A percentile compares a stretch with the other conserved stretches of the same genome.
Evolutionary conservation across 2,113 vertebrate species (phyloP).

Genomic region (Tetrax tetrax): DNA sequence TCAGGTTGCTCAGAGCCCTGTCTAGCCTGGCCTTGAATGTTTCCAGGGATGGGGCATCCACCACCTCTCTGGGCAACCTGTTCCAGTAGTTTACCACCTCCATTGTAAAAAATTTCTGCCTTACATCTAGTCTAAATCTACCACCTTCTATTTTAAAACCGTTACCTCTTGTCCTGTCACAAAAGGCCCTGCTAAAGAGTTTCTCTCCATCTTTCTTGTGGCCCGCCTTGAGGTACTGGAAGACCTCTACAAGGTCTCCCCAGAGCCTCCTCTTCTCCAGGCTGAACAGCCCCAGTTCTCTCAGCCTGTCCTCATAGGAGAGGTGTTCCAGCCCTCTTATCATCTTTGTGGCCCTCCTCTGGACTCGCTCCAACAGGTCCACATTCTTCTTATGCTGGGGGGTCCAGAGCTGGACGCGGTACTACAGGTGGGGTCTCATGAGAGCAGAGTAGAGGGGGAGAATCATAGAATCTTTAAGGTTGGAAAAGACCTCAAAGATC

Average conservation of each 20-base stretch:
- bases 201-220: neutral
- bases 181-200: neutral
- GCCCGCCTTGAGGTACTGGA: neutral
- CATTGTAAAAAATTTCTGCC: too few relatives aligned
- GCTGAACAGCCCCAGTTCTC: neutral
- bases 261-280: neutral
- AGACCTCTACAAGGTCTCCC: neutral
- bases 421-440: neutral
- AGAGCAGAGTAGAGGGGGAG: neutral
- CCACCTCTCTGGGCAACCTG: too few relatives aligned
- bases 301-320: neutral
- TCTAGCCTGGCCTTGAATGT: too few relatives aligned
- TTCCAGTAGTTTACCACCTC: too few relatives aligned
- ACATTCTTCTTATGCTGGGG: fast-evolving
- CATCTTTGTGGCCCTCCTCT: neutral
- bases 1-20: too few relatives aligned
- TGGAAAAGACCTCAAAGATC: too few relatives aligned
- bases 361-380: fast-evolving
- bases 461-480: neutral
- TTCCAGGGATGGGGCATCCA: too few relatives aligned
- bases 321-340: neutral
- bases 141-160: too few relatives aligned
- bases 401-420: neutral
- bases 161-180: too few relatives aligned
- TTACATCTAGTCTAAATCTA: too few relatives aligned